Evolutionary conservation across 2,113 vertebrate species (phyloP).

Genomic region (Tapirus terrestris): DNA sequence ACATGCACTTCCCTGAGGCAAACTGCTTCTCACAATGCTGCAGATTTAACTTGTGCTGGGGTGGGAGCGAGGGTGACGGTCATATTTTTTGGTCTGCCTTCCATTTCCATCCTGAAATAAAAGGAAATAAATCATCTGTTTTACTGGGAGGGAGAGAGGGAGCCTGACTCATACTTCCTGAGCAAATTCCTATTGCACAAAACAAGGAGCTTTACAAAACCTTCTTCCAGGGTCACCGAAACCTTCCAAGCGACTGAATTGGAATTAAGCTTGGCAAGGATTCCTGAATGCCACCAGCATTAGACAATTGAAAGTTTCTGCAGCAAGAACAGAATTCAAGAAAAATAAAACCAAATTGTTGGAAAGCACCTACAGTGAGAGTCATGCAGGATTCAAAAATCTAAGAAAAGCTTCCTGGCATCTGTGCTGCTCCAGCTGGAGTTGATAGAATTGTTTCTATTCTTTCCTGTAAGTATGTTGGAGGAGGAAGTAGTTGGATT

Average conservation of each 20-base stretch:
- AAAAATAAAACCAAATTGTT: conserved; percentile 59
- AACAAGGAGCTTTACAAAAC: conserved; percentile 60
- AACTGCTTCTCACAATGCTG: background rate
- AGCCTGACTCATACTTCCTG: conserved; percentile 64
- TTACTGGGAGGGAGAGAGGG: background rate
- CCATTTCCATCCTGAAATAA: conserved; percentile 3
- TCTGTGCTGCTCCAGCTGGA: conserved; percentile 57
- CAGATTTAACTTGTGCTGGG: background rate
- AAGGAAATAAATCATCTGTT: conserved; percentile 46
- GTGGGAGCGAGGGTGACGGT: background rate
- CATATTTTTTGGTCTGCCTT: background rate
- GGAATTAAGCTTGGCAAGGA: conserved; percentile 68
- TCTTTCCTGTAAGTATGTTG: conserved; percentile 65
- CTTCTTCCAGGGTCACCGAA: conserved; percentile 35
- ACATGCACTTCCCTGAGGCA: background rate
- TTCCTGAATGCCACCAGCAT: conserved; percentile 28
- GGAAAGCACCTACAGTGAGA: conserved; percentile 54
- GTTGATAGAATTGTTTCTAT: conserved; percentile 68
- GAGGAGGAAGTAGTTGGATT: conserved; percentile 57
- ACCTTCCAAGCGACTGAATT: conserved; percentile 24
- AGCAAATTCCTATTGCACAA: conserved; percentile 47
- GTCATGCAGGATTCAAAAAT: background rate
- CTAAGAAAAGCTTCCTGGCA: conserved; percentile 64
- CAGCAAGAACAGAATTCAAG: conserved; percentile 57
- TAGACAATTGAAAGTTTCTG: conserved; percentile 58